Base-by-base conservation (phyloP, 2,113 vertebrate genomes). In the Mellivora capensis region DNA sequence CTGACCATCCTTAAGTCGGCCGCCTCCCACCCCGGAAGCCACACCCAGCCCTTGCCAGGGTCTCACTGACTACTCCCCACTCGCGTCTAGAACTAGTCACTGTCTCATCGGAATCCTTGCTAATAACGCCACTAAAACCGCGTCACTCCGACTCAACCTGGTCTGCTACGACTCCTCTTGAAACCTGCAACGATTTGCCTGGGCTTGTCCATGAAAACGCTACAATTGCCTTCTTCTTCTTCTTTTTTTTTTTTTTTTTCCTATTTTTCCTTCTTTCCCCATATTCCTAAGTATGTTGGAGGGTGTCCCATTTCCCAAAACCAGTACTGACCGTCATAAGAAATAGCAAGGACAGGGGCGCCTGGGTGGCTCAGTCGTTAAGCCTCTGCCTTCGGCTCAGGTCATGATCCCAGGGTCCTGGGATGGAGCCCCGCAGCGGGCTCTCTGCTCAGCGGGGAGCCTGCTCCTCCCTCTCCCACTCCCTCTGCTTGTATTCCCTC, bases 111-210 rank as follows among this genome's bases (percentile, higher is more conserved):
- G 64, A 64, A 52, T 64, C 52, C 49, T 57, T 6, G 42, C 18
- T 2, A 29, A 42, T 2, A 29, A 37, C 2, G 6, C 25, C 4
- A 1, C 12, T 25, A 49, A 82, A 3, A 25, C 23, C 6, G 17
- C 14, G 18, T n/a, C 25, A 44, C 18, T 12, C 11, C 44, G 4
- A 4, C 27, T 13, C 44, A 82, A 3, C 3, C 34, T n/a, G 49
- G 23, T 49, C 37, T 7, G 3, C 15, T 14, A 7, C 25, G 15
- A 62, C 18, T 67, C 76, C 67, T 29, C 52, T 42, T 49, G 31
- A 86, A 59, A 71, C 13, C 62, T 21, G 2, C 2, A 14, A 72
- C 86, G 5, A 3, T 9, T 49, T 44, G 13, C 62, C 25, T 9
- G 18, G 47, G 52, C n/a, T 67, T 82, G 20, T 67, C 67, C 61